Base-by-base conservation (phyloP, 2,797 vertebrate genomes). In the Micropoecilia bifurca region DNA sequence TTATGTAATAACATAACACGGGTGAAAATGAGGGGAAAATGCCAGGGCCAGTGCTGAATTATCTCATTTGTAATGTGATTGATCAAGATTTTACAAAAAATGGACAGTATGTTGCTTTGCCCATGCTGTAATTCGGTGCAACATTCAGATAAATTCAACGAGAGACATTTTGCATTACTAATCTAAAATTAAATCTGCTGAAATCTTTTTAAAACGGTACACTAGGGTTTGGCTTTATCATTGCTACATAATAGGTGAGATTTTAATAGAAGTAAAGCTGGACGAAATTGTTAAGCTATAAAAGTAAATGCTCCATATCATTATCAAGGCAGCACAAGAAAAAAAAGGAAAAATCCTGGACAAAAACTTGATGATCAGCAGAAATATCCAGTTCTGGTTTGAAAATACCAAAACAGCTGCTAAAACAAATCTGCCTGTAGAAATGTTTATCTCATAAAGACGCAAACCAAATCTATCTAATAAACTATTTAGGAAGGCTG, bases 291-390 rank as follows among this genome's bases (percentile, higher is more conserved):
- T 25, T 41, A 39, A 68, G 61, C 61, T 9, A 66, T 66, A 39
- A 39, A 68, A 9, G 10, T 41, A 39, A 68, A 25, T 41, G 20
- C 20, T 68, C 16, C 36, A 66, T 66, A 22, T 1, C 18, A 66
- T 39, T 39, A 22, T 39, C 18, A 39, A 10, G 33, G 55, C 46
- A 77, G 77, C 63, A 77, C 81, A 78, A 83, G 81, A 82, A 41
- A 28, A 14, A 45, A 46, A 45, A 41, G 7, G 41, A 41, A 13
- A 66, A 76, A 47, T 39, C 10, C 12, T 36, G 43, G 30, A 76
- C 47, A 22, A 59, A n/a, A 43, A 45, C 39, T 74, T 18, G 25
- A 45, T 74, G 22, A 59, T 41, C 25, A 45, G 41, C n/a, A n/a
- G 10, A 75, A 61, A 33, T 75, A 75, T 59, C 20, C 39, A 59